A percentile compares a stretch with the other conserved stretches of the same genome.
Conservation (phyloP, 2,113 vertebrate species). For the Neomonachus schauinslandi region DNA sequence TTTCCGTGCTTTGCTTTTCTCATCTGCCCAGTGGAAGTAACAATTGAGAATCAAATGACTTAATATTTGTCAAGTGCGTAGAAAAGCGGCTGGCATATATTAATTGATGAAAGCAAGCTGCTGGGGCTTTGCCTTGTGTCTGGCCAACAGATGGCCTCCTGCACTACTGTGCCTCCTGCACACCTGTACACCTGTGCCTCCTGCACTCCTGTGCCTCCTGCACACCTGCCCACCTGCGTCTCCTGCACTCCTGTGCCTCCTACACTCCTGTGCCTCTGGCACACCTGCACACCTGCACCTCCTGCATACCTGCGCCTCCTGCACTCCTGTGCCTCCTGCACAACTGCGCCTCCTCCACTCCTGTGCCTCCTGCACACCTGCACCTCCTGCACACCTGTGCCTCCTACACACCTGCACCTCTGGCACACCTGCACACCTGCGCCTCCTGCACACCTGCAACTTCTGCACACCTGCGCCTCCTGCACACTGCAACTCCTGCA, state of each 20-base stretch:
- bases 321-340: neutral
- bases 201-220: neutral
- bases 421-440: neutral
- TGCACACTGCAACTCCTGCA: no score
- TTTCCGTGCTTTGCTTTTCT: neutral
- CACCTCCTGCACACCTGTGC: neutral
- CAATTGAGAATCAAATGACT: neutral
- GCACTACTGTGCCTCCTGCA: neutral
- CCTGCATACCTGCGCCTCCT: neutral
- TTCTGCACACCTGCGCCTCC: neutral
- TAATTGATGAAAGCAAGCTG: neutral
- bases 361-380: no score
- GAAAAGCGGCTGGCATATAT: no score
- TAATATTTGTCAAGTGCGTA: neutral
- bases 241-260: neutral
- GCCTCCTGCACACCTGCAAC: accelerated
- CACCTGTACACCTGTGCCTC: neutral
- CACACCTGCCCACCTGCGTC: neutral
- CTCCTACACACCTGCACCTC: no score
- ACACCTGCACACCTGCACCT: neutral
- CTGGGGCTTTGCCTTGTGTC: neutral
- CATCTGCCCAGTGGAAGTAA: neutral
- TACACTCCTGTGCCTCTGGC: neutral
- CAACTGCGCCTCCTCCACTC: neutral
- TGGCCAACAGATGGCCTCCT: neutral